Conservation (phyloP, 1,140 invertebrate species). For the Trinorchestia longiramus region DNA sequence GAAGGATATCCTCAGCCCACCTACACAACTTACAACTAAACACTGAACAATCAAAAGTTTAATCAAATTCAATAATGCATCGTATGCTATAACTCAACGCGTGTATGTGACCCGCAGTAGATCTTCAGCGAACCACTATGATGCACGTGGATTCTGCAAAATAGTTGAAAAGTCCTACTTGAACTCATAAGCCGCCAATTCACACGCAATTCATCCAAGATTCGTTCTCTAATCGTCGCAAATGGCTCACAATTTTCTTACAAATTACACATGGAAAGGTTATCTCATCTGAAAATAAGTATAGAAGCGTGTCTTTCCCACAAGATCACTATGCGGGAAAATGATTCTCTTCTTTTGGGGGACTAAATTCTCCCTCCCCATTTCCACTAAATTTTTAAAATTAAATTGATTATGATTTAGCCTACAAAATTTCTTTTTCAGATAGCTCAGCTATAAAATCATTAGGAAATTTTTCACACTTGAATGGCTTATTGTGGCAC, state of each 20-base stretch:
- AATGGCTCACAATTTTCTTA: too few species aligned
- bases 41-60: background rate
- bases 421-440: too few species aligned
- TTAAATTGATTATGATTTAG: too few species aligned
- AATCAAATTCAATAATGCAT: background rate
- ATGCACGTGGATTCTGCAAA: background rate
- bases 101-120: background rate
- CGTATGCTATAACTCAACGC: background rate
- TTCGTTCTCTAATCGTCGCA: background rate
- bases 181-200: background rate
- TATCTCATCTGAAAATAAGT: too few species aligned
- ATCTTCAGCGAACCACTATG: background rate
- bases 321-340: too few species aligned
- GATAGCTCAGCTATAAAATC: too few species aligned
- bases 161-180: background rate
- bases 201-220: background rate
- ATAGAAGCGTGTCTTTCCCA: too few species aligned
- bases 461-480: too few species aligned
- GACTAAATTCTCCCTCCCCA: too few species aligned
- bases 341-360: too few species aligned
- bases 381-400: too few species aligned
- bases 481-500: background rate
- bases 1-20: background rate
- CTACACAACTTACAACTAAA: background rate
- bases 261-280: too few species aligned